These are phyloP conservation scores for Sicus ferrugineus DNA, from an alignment of 2,888 invertebrate species.

Conservation along the genomic window DNA sequence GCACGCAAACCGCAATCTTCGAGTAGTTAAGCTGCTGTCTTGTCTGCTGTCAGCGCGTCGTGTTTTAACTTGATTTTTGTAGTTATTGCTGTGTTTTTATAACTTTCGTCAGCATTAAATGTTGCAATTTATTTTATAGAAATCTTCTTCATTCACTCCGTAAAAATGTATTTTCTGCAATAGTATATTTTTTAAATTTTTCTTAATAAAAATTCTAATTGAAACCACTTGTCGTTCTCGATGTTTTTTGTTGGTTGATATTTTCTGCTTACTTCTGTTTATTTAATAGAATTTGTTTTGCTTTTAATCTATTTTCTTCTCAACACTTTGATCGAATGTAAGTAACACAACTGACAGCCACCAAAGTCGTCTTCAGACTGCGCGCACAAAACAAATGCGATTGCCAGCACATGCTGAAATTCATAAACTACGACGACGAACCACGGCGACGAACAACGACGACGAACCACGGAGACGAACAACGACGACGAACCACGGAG, in stretches of 20 bases:
- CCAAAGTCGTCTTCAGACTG: conserved; percentile 53
- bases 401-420: not conserved
- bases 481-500: conserved; percentile 6
- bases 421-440: too few species aligned
- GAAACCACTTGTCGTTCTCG: conserved; percentile 3
- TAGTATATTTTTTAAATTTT: not conserved
- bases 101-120: conserved; percentile 9
- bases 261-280: conserved; percentile 16
- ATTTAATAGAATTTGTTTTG: conserved; percentile 38
- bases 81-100: not conserved
- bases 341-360: conserved; percentile 51
- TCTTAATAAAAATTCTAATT: not conserved
- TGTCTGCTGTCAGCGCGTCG: not conserved
- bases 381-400: conserved; percentile 34
- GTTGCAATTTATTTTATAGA: too few species aligned
- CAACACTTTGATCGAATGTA: not conserved
- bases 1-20: not conserved
- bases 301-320: conserved; percentile 38
- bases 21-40: not conserved
- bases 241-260: conserved; percentile 10
- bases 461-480: not conserved
- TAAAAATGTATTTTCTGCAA: too few species aligned
- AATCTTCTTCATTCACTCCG: too few species aligned
- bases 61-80: not conserved
- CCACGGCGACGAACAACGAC: not conserved